Conservation (phyloP, 1,140 invertebrate genomes). For the Ips typographus region DNA sequence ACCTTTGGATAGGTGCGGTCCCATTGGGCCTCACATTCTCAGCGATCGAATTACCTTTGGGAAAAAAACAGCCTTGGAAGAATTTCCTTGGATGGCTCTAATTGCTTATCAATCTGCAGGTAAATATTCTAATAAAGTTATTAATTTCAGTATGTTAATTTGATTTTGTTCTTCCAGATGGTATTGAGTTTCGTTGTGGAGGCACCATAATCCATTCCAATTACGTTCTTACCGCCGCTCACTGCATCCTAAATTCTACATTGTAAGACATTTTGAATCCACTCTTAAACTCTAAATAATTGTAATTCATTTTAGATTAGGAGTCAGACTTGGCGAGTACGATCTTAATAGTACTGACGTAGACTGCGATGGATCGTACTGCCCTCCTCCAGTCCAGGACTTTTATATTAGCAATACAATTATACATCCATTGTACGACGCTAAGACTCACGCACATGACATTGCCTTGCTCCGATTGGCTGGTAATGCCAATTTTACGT, state of each 20-base stretch:
- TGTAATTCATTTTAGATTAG: conserved; percentile 35
- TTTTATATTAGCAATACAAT: conserved; percentile 45
- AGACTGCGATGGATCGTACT: conserved; percentile 43
- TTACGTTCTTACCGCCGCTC: conserved; percentile 59
- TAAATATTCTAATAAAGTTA: neutral
- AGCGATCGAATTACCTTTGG: conserved; percentile 56
- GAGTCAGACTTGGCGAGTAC: conserved; percentile 48
- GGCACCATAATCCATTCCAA: conserved; percentile 57
- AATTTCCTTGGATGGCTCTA: conserved; percentile 60
- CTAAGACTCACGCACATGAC: conserved; percentile 53
- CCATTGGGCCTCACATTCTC: conserved; percentile 37
- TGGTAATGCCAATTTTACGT: conserved; percentile 34
- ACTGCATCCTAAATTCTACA: conserved; percentile 52
- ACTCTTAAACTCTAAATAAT: neutral
- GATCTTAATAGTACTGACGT: conserved; percentile 42
- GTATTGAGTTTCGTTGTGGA: conserved; percentile 57
- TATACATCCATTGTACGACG: conserved; percentile 52
- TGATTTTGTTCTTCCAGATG: neutral
- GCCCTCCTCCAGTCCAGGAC: conserved; percentile 46
- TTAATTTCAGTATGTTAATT: neutral
- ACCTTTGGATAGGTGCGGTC: conserved; percentile 49
- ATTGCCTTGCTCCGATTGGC: conserved; percentile 52
- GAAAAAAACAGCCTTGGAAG: conserved; percentile 51
- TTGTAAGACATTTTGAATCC: conserved; percentile 43
- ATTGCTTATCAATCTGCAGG: conserved; percentile 50